Base-by-base conservation (phyloP, 1,140 invertebrate genomes). In the Bombus balteatus region DNA sequence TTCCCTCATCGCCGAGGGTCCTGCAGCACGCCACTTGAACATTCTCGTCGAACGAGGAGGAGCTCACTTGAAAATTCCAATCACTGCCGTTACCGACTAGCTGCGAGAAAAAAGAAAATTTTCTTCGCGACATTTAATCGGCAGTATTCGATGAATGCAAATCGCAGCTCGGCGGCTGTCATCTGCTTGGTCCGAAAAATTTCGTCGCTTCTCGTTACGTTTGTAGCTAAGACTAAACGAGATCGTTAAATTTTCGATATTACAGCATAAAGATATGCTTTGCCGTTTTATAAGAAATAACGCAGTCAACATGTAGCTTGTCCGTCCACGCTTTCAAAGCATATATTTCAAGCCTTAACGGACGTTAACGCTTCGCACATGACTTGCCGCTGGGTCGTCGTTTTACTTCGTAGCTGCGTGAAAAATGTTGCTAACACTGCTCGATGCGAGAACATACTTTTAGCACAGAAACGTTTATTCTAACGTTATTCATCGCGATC, bases 51-150 rank as follows among this genome's bases (percentile, higher is more conserved):
- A 76, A 81, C 73, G 77, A 78, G 74, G 13, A 79, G 65, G 70
- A 72, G 74, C 71, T 80, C 76, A 85, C 89, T 90, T 76, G 86
- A 89, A 90, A 89, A 90, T 90, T 90, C 89, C 88, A 87, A 88
- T 90, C 89, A 89, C 88, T 75, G 68, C 72, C 74, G 87, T 83
- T 76, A 83, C 73, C 85, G 59, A 76, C 41, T 71, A 57, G 71
- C 79, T 62, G 32, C 13, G 18, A 75, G 32, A 18, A 59, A 83
- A 87, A 88, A 70, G 81, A 83, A 85, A 82, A 87, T 89, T 85
- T 85, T 65, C 74, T 89, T 65, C 72, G 75, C 73, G 81, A 89
- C 82, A 66, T 89, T 89, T 85, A 87, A 89, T 87, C 86, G 82
- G 37, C 72, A 68, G 32, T 75, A 66, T 72, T 85, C 72, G 80